Evolutionary conservation across 2,888 invertebrate genomes (phyloP), one percentile per base, ranked within the genome.

Genomic region (Drosophila infuscata): DNA sequence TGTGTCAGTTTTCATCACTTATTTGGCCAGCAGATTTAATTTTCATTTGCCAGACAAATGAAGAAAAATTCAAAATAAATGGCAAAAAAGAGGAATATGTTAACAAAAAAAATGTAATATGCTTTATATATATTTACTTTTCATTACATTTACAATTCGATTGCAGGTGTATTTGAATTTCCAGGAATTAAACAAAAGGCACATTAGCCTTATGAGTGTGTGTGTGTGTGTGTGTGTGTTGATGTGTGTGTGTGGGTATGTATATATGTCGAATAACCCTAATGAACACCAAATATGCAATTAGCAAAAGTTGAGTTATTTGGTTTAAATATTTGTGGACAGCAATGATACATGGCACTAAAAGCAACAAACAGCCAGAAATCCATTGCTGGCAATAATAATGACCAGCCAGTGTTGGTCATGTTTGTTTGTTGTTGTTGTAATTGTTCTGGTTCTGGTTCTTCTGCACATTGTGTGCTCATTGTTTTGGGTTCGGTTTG

Each of bases 231-330:
- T 46, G 1, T 54, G 48, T 65, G 3, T 53, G 7, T n/a, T n/a
- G n/a, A n/a, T n/a, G 29, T 29, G 15, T 54, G 3, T 43, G 43
- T 20, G 46, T 43, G 20, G 6, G 20, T 43, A 17, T 46, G 1
- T 54, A 38, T 65, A 1, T 53, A 3, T 41, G 41, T 49, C 43
- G 71, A 78, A 78, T 83, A 80, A 80, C 79, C 83, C 81, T 85
- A 87, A 87, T 87, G 83, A 85, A 83, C 82, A 90, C 89, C 81
- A 83, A 88, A 87, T 85, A 87, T 87, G 87, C 83, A 90, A 89
- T 90, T 88, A 89, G 80, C 76, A 82, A 86, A 81, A 86, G 82
- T 81, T 82, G 77, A 84, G 81, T 83, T 81, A 86, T 79, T 83
- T 85, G 79, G 79, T 76, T 81, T 80, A 82, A 90, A 89, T 89